Base-by-base conservation (phyloP, 1,140 invertebrate genomes). In the Amyelois transitella region DNA sequence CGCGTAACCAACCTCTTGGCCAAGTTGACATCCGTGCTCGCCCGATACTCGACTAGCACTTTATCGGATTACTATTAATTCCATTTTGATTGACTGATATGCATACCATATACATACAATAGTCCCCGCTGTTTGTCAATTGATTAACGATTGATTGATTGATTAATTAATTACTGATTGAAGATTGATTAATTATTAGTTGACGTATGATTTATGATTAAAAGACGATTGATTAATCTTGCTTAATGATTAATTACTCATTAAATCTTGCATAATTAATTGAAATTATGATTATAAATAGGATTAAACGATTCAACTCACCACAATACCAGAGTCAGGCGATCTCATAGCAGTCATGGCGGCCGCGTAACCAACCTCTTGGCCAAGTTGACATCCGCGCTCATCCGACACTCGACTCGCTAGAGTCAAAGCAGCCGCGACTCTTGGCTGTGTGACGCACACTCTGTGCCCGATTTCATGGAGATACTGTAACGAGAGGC, bases 341-440 rank as follows among this genome's bases (percentile, higher is more conserved):
- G 91, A 91, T 22, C 90, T 92, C 53, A 92, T 92, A 51, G 97
- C 93, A 75, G 98, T 95, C 89, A 99, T 99, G 22, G 97, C 91
- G 58, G 99, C 97, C 1, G 93, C 91, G 83, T 99, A 99, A 0
- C 98, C 98, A 14, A 99, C 96, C 53, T 91, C 90, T n/a, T 98
- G 81, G 25, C 90, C 89, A 5, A 89, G 76, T 18, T 93, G 74
- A 22, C 91, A 92, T 1, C 94, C 95, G 14, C 92, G 92, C 89
- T 99, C 98, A 73, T 97, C 94, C 0, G 97, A 95, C 10, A 99
- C 97, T 43, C 98, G 89, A 57, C 90, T 92, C 0, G 98, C 97
- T 25, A 99, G 89, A 8, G 96, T 94, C 6, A 97, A 94, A 0
- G 96, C 96, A 1, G 98, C 96, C 1, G 99, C 93, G 58, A 97